Evolutionary conservation across 2,113 vertebrate species (phyloP), one percentile per base, ranked within the genome.

Genomic region (Hassar affinis): DNA sequence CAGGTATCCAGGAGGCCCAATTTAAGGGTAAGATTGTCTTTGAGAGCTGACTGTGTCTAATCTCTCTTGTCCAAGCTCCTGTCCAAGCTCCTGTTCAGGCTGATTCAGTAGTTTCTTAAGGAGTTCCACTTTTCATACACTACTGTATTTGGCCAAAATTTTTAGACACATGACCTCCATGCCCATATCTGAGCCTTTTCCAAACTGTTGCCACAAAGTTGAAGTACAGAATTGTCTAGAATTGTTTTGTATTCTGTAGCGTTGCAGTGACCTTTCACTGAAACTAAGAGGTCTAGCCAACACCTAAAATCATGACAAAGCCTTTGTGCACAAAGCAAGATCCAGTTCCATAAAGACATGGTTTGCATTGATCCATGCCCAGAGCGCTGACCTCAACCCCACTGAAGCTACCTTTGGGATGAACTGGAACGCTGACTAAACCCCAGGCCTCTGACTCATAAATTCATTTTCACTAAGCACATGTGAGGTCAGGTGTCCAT

Each of bases 1-100:
- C 80, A 90, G 90, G 87, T 89, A 82, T 87, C 86, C 86, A 89
- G 38, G 82, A 89, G 88, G 84, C 82, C 87, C 79, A 85, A 87
- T 68, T 71, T 89, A 3, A 85, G 74, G 90, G 88, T 90, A 89
- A 89, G 88, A 64, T 56, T 14, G 30, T 77, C 72, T 33, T 33
- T 11, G 8, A 56, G 33, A 56, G 20, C 51, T 56, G 51, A 10
- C 51, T 77, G 30, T 77, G 30, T 77, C 33, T 77, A 14, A 52
- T 56, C 17, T 42, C 38, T 42, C 38, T 6, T 42, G 38, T 42
- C 38, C 38, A 42, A 42, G 2, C 49, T 77, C 52, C 54, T 11
- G 20, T 56, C 12, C 11, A 64, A 61, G n/a, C 59, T 62, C 27
- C 11, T 51, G 12, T 12, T 25, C 20, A 42, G 12, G 22, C 35